These are phyloP conservation scores for Coremacera marginata DNA, from an alignment of 2,888 invertebrate species.

Conservation along the genomic window DNA sequence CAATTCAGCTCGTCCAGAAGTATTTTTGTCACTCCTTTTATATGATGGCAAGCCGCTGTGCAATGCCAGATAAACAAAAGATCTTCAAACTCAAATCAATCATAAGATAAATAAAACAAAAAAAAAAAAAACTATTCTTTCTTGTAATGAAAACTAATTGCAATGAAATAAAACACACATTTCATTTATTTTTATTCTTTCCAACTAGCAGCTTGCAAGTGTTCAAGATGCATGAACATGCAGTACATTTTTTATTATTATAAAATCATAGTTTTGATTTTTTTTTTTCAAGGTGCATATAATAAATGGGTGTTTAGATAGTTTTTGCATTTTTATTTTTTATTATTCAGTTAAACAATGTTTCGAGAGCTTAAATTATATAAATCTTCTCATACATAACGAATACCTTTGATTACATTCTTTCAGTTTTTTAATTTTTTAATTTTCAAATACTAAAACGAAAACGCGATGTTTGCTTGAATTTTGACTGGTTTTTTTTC, in stretches of 20 bases:
- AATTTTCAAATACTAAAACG: not conserved
- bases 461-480: slow-evolving; percentile 25
- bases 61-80: too few species aligned
- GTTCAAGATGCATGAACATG: slow-evolving; percentile 30
- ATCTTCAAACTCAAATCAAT: too few species aligned
- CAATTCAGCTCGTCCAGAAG: too few species aligned
- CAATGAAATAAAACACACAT: slow-evolving; percentile 36
- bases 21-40: too few species aligned
- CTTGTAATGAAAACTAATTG: not conserved
- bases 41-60: too few species aligned
- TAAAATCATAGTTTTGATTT: slow-evolving; percentile 3
- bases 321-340: slow-evolving; percentile 28
- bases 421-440: slow-evolving; percentile 42
- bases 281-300: slow-evolving; percentile 14
- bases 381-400: slow-evolving; percentile 17
- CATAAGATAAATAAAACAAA: too few species aligned
- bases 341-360: slow-evolving; percentile 17
- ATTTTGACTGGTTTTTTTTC: slow-evolving; percentile 24
- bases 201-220: slow-evolving; percentile 30
- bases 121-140: not conserved
- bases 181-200: slow-evolving; percentile 29
- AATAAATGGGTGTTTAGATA: not conserved
- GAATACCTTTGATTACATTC: slow-evolving; percentile 40
- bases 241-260: slow-evolving; percentile 20
- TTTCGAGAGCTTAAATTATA: slow-evolving; percentile 23